Base-by-base conservation (phyloP, 2,797 vertebrate genomes). In the Prunella strophiata region DNA sequence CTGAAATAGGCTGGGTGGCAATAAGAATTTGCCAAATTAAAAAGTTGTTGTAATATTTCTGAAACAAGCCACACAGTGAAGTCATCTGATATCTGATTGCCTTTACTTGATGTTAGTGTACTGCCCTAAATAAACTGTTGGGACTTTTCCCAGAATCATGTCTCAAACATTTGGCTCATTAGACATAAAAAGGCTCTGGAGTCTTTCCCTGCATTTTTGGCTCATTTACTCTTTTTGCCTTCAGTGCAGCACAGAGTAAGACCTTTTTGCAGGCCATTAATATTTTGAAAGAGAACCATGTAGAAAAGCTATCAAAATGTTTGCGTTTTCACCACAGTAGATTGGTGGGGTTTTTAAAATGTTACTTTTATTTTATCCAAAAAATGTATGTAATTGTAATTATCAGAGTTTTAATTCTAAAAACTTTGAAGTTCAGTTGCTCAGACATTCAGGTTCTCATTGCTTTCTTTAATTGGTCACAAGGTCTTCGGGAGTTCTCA, bases 21-120 rank as follows among this genome's bases (percentile, higher is more conserved):
- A 9, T 58, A 70, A 89, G 34, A 68, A 66, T 87, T 67, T 85
- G 15, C 22, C n/a, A 81, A 61, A 57, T 83, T 42, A 74, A 38
- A 83, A 92, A 65, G 13, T 23, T 58, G n/a, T n/a, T 79, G 43
- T 72, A 81, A 36, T 92, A 42, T 82, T 93, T 95, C 55, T 88
- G 73, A 68, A 96, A 75, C 7, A 74, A 88, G 57, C 7, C 32
- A 43, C 25, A 51, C 6, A 59, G 45, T 54, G 36, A 84, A 89
- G 61, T 74, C 7, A 38, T 79, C 32, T 62, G 42, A 16, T 83
- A 38, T 50, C 34, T 55, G 54, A 55, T 78, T 93, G 34, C 67
- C 68, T 91, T 89, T 90, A 51, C 34, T 92, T 94, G 16, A 47
- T 47, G 12, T 66, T 79, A 59, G 13, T 55, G 40, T 78, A 55